A percentile compares a stretch with the other conserved stretches of the same genome.
Evolutionary conservation across 2,888 invertebrate genomes (phyloP).

Genomic region (Drosophila phalerata): DNA sequence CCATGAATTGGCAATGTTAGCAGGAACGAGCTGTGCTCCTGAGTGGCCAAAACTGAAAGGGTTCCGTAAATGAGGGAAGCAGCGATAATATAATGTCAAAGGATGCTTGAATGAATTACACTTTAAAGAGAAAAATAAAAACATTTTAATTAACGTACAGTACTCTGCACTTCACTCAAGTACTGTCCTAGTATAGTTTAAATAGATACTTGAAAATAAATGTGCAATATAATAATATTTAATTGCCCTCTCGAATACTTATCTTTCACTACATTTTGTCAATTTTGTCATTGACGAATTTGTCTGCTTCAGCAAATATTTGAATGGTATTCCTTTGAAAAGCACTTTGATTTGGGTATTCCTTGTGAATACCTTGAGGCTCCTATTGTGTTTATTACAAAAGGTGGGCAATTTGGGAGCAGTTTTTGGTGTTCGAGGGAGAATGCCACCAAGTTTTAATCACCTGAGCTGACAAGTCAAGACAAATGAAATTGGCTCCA

Average conservation of each 20-base stretch:
- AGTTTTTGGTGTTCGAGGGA: slow-evolving; percentile 8
- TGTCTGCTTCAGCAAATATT: background rate
- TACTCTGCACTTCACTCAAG: slow-evolving; percentile 23
- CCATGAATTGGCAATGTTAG: slow-evolving; percentile 45
- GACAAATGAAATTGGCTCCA: slow-evolving; percentile 69
- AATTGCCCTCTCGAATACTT: background rate
- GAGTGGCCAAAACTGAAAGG: slow-evolving; percentile 47
- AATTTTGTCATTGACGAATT: background rate
- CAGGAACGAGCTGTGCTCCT: slow-evolving; percentile 21
- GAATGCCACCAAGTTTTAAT: slow-evolving; percentile 63
- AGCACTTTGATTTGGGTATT: slow-evolving; percentile 37
- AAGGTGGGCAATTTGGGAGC: slow-evolving; percentile 33
- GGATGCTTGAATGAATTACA: slow-evolving; percentile 40
- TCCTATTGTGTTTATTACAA: slow-evolving; percentile 31
- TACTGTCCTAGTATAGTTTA: background rate
- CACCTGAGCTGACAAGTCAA: slow-evolving; percentile 75
- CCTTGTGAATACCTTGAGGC: slow-evolving; percentile 12
- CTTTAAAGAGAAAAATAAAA: slow-evolving; percentile 18
- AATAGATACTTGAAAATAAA: slow-evolving; percentile 1
- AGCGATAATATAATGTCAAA: slow-evolving; percentile 37
- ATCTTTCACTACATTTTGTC: too few relatives aligned
- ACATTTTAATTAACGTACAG: slow-evolving; percentile 28
- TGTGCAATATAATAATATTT: slow-evolving; percentile 1
- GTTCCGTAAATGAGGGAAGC: slow-evolving; percentile 8
- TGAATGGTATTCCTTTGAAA: background rate